Percentiles rank a stretch among this genome's conserved stretches.
phyloP scores from a whole-genome alignment of 2,888 invertebrate genomes.

The Ormia ochracea region DNA sequence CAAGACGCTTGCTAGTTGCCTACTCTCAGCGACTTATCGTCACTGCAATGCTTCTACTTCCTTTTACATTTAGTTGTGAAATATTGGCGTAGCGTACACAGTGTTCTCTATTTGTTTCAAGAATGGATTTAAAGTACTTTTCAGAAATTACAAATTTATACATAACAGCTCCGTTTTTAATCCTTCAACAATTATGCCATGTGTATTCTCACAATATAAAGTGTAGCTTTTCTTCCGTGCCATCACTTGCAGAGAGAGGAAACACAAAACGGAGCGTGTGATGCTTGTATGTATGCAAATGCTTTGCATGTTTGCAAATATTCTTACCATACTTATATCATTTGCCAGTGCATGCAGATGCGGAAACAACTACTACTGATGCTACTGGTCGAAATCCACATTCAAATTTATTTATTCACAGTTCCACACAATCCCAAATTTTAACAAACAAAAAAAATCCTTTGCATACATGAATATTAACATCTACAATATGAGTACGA shows the following conservation, averaged over 20 bases:
- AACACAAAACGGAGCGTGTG: not conserved
- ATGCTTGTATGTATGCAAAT: not conserved
- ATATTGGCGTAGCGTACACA: too few relatives aligned
- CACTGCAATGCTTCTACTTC: too few relatives aligned
- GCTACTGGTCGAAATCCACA: slow-evolving; percentile 42
- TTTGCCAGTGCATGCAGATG: slow-evolving; percentile 26
- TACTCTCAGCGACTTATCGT: too few relatives aligned
- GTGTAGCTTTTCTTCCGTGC: not conserved
- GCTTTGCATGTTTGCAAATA: slow-evolving; percentile 34
- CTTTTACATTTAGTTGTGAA: too few relatives aligned
- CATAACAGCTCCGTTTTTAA: too few relatives aligned
- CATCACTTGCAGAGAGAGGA: not conserved
- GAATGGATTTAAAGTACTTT: too few relatives aligned
- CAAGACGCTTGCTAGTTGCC: too few relatives aligned
- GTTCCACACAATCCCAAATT: not conserved
- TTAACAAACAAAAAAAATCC: not conserved
- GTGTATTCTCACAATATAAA: not conserved
- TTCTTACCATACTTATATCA: slow-evolving; percentile 28
- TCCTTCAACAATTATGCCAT: too few relatives aligned
- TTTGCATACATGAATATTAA: slow-evolving; percentile 17
- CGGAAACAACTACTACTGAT: slow-evolving; percentile 29
- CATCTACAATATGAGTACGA: slow-evolving; percentile 11
- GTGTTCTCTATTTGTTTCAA: too few relatives aligned
- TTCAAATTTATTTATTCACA: slow-evolving; percentile 47
- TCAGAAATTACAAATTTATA: too few relatives aligned